A percentile compares a stretch with the other conserved stretches of the same genome.
phyloP scores from a whole-genome alignment of 2,797 vertebrate species.

The Danio albolineatus region DNA sequence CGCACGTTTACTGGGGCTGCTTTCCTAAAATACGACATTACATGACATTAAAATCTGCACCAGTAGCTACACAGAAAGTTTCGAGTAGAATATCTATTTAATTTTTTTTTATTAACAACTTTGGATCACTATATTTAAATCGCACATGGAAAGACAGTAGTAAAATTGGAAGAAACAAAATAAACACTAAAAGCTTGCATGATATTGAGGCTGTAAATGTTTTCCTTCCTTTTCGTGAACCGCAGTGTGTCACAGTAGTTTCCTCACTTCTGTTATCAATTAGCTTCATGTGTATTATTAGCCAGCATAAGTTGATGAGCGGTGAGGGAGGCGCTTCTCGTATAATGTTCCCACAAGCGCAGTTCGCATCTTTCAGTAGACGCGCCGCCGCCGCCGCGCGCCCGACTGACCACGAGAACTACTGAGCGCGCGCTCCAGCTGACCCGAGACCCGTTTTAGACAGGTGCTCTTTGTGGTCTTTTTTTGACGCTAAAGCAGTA shows the following conservation, averaged over 20 bases:
- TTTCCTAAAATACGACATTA: neutral
- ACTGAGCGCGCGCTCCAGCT: constrained; percentile 5
- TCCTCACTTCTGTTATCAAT: constrained; percentile 2
- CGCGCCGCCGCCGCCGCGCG: constrained; percentile 8
- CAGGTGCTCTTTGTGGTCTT: neutral
- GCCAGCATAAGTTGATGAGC: constrained; percentile 19
- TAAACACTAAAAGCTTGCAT: neutral
- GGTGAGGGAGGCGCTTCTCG: constrained; percentile 27
- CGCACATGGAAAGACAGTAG: neutral
- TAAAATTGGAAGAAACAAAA: neutral
- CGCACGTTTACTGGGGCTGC: neutral
- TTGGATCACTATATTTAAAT: neutral
- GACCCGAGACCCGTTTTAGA: neutral
- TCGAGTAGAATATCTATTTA: neutral
- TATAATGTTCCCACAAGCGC: constrained; percentile 14
- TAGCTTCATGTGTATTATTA: constrained; percentile 26
- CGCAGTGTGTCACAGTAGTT: neutral
- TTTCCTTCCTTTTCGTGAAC: neutral
- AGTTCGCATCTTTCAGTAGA: neutral
- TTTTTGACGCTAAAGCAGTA: neutral
- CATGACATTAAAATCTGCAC: neutral
- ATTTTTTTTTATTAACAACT: neutral
- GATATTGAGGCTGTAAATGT: neutral
- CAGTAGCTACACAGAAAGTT: neutral
- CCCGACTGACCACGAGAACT: neutral